Conservation (phyloP, 2,888 invertebrate species). For the Andrena dorsata region DNA sequence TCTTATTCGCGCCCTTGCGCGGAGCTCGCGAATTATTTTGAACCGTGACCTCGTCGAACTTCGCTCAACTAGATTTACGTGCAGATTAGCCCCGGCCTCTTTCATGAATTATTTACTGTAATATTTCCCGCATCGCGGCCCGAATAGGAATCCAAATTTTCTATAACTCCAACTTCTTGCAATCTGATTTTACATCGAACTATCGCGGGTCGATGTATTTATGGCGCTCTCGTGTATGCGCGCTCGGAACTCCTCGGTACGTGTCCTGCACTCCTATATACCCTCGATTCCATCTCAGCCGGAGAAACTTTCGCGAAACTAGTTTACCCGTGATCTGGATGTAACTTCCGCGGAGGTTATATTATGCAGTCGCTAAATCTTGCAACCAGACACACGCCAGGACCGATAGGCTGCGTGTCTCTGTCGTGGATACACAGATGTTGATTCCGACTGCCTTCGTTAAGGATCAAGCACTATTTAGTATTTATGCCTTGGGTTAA, state of each 20-base stretch:
- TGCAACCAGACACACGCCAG: conserved; percentile 32
- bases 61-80: conserved; percentile 26
- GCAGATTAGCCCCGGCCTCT: conserved; percentile 10
- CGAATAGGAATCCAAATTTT: conserved; percentile 31
- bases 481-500: conserved; percentile 47
- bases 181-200: conserved; percentile 43
- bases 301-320: conserved; percentile 70
- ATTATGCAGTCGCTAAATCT: conserved; percentile 71
- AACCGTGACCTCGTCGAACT: conserved; percentile 16
- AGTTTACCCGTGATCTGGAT: conserved; percentile 71
- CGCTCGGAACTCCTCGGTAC: conserved; percentile 19
- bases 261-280: conserved; percentile 41
- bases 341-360: conserved; percentile 70
- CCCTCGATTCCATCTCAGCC: conserved; percentile 50
- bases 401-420: conserved; percentile 40
- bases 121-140: conserved; percentile 7
- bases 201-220: conserved; percentile 16
- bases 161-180: conserved; percentile 22
- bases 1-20: neutral
- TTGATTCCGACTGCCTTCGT: conserved; percentile 30
- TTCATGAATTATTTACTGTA: conserved; percentile 48
- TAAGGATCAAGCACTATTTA: conserved; percentile 35
- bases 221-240: neutral
- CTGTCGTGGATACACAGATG: conserved; percentile 3
- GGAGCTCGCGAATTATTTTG: conserved; percentile 19